These are phyloP conservation scores for Periophthalmus modestus DNA, from an alignment of 2,113 vertebrate species.

Conservation along the genomic window DNA sequence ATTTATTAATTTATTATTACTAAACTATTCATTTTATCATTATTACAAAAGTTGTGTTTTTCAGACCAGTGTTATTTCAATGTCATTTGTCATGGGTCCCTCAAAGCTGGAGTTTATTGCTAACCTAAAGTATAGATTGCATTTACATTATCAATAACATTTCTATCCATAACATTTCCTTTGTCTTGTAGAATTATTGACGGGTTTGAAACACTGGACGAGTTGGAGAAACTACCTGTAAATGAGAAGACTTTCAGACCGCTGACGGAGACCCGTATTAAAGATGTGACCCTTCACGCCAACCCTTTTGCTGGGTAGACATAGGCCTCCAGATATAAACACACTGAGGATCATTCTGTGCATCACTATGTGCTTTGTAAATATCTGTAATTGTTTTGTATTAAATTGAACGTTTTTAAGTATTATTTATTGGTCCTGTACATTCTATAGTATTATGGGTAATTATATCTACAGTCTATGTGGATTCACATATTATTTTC, in stretches of 20 bases:
- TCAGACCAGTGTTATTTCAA: not conserved
- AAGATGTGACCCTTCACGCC: conserved; percentile 92
- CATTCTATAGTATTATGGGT: not conserved
- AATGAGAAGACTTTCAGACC: conserved; percentile 96
- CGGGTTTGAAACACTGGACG: conserved; percentile 93
- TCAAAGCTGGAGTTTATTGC: not conserved
- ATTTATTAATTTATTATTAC: not conserved
- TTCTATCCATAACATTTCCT: not conserved
- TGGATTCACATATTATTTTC: no score
- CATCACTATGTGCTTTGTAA: conserved; percentile 8
- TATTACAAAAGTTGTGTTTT: not conserved
- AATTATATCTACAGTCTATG: not conserved
- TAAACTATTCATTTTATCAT: not conserved
- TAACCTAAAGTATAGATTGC: not conserved
- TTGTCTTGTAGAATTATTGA: conserved; percentile 87
- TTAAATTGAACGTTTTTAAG: conserved; percentile 26
- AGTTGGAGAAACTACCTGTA: conserved; percentile 94
- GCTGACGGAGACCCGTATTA: conserved; percentile 89
- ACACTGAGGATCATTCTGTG: not conserved
- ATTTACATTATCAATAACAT: not conserved
- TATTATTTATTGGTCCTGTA: not conserved
- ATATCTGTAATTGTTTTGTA: conserved; percentile 27
- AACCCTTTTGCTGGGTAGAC: conserved; percentile 91
- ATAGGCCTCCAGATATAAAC: not conserved
- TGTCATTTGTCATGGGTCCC: not conserved